phyloP scores from a whole-genome alignment of 2,797 vertebrate species.

The Sebastes kiyomatsui region DNA sequence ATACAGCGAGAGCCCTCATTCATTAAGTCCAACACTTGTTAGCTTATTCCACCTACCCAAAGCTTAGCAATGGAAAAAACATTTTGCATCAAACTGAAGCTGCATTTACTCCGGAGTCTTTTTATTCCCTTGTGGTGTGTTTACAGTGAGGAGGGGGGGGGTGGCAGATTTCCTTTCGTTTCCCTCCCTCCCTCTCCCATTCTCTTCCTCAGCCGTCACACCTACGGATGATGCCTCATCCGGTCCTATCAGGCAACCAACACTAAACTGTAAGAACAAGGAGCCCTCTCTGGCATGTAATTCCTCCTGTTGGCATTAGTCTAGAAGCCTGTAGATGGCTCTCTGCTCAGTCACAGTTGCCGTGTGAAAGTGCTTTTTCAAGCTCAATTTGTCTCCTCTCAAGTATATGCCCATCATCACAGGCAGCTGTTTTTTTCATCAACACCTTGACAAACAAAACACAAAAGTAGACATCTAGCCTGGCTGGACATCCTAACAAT shows the following conservation, averaged over 20 bases:
- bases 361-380: constrained; percentile 29
- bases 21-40: constrained; percentile 69
- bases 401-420: constrained; percentile 10
- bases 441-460: neutral
- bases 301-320: constrained; percentile 32
- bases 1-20: constrained; percentile 41
- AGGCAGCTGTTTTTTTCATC: neutral
- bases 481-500: neutral
- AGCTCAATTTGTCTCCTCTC: constrained; percentile 40
- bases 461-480: neutral
- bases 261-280: constrained; percentile 42
- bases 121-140: constrained; percentile 1
- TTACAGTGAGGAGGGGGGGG: constrained; percentile 13
- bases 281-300: constrained; percentile 30
- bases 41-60: constrained; percentile 11
- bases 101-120: constrained; percentile 1
- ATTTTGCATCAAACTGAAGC: constrained; percentile 21
- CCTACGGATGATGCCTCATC: constrained; percentile 31
- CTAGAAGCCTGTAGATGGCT: constrained; percentile 7
- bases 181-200: constrained; percentile 8
- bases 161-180: constrained; percentile 8
- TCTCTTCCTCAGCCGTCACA: constrained; percentile 37
- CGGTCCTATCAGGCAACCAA: constrained; percentile 15
- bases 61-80: neutral
- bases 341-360: constrained; percentile 19